These are phyloP conservation scores for Polia nebulosa DNA, from an alignment of 2,888 invertebrate genomes.

Conservation along the genomic window DNA sequence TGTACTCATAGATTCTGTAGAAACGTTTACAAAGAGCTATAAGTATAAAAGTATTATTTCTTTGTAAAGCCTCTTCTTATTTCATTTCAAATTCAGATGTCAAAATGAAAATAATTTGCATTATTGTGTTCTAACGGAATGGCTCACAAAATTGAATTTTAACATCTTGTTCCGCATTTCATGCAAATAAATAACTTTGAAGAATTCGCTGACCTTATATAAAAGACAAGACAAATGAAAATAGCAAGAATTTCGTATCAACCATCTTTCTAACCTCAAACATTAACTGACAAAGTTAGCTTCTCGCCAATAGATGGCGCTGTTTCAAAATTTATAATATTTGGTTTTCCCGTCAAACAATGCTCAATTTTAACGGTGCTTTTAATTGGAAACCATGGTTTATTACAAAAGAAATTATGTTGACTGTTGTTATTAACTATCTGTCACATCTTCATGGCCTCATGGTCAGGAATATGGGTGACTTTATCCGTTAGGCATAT, in stretches of 20 bases:
- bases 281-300: background rate
- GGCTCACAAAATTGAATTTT: conserved; percentile 22
- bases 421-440: conserved; percentile 3
- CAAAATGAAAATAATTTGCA: conserved; percentile 40
- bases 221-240: background rate
- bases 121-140: conserved; percentile 10
- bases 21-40: background rate
- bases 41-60: background rate
- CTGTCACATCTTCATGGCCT: conserved; percentile 12
- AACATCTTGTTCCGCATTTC: conserved; percentile 21
- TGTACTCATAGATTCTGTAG: no score
- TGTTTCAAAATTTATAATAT: conserved; percentile 1
- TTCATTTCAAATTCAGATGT: conserved; percentile 34
- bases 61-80: background rate
- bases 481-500: conserved; percentile 7
- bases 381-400: conserved; percentile 6
- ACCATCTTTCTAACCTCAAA: background rate
- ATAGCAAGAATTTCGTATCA: background rate
- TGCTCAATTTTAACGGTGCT: conserved; percentile 28
- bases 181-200: conserved; percentile 32
- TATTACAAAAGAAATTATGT: conserved; percentile 5
- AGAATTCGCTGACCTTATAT: background rate
- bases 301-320: conserved; percentile 38
- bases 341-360: background rate
- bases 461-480: conserved; percentile 5